Evolutionary conservation across 2,113 vertebrate genomes (phyloP).

Genomic region (Okapia johnstoni): DNA sequence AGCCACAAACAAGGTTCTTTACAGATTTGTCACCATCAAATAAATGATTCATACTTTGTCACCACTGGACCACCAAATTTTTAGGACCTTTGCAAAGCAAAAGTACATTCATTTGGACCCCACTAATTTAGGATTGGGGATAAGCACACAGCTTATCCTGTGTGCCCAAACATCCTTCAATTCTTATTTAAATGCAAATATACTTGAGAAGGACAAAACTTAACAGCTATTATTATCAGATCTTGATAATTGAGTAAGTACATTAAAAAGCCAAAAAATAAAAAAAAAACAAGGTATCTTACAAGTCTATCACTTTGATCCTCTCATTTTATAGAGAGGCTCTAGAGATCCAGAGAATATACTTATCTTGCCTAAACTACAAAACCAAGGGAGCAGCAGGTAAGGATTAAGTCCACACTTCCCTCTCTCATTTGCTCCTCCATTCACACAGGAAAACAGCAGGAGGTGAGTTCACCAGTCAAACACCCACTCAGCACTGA

Average conservation of each 20-base stretch:
- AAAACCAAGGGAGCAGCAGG: not conserved
- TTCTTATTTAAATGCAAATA: slow-evolving; percentile 5
- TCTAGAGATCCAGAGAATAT: not conserved
- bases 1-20: not conserved
- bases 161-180: not conserved
- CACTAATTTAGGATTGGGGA: not conserved
- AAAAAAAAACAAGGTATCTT: not conserved
- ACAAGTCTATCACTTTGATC: not conserved
- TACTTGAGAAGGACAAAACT: not conserved
- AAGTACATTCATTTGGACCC: not conserved
- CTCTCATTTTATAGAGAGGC: not conserved
- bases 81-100: not conserved
- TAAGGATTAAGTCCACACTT: not conserved
- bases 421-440: not conserved
- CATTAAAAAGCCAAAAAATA: not conserved
- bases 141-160: not conserved
- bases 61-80: not conserved
- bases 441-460: not conserved
- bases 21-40: not conserved
- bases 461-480: not conserved
- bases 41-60: not conserved
- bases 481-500: not conserved
- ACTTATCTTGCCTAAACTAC: not conserved
- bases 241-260: not conserved
- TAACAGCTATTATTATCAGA: not conserved